These are phyloP conservation scores for Lamprotornis superbus DNA, from an alignment of 2,113 vertebrate genomes.

Conservation along the genomic window DNA sequence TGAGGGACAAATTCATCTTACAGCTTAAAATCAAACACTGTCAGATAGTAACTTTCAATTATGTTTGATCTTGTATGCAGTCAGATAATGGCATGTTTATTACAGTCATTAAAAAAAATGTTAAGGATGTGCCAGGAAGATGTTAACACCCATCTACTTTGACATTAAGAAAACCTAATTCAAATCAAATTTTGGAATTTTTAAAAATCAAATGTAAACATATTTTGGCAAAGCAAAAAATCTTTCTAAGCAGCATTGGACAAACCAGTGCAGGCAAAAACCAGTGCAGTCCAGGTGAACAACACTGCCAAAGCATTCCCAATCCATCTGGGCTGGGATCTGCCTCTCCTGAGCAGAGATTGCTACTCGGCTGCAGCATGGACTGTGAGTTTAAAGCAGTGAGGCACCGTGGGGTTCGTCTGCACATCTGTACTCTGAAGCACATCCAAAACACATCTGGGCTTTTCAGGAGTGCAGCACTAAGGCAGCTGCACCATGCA, in stretches of 20 bases:
- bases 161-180: background rate
- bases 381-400: background rate
- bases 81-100: background rate
- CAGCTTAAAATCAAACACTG: background rate
- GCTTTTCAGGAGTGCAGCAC: background rate
- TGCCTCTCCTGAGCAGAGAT: background rate
- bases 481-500: background rate
- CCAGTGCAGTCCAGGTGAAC: background rate
- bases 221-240: background rate
- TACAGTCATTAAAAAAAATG: background rate
- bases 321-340: background rate
- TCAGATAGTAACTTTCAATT: background rate
- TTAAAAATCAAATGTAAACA: background rate
- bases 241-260: background rate
- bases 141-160: background rate
- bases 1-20: background rate
- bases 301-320: background rate
- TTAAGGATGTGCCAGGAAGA: background rate
- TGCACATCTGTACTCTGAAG: background rate
- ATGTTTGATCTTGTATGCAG: background rate
- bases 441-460: background rate
- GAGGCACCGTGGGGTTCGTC: background rate
- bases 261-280: background rate
- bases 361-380: background rate
- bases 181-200: background rate